These are phyloP conservation scores for Lethenteron reissneri DNA, from an alignment of 2,113 vertebrate species.

Conservation along the genomic window DNA sequence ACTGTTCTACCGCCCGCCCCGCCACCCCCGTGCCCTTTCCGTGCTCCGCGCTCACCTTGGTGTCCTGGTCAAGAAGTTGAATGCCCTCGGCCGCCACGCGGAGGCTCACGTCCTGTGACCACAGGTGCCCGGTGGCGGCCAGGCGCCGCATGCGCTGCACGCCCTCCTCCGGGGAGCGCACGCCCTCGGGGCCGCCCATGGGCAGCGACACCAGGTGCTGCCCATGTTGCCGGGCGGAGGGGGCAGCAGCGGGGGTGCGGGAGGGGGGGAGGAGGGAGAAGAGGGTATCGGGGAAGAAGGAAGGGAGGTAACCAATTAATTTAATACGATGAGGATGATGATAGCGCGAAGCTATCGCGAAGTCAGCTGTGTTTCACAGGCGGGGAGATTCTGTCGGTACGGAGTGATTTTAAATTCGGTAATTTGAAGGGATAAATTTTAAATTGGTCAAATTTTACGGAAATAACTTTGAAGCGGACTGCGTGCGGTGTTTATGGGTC, in stretches of 20 bases:
- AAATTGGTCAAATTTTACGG: no score
- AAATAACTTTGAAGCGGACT: no score
- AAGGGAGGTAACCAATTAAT: neutral
- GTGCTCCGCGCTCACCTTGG: slow-evolving; percentile 31
- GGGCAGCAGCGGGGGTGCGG: neutral
- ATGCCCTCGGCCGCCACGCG: slow-evolving; percentile 68
- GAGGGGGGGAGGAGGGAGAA: neutral
- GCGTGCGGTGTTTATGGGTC: no score
- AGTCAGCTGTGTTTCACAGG: no score
- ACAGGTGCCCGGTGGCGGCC: slow-evolving; percentile 80
- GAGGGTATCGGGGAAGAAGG: neutral
- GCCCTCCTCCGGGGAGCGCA: slow-evolving; percentile 73
- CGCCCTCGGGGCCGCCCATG: slow-evolving; percentile 78
- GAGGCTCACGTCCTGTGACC: slow-evolving; percentile 90
- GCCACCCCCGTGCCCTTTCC: no score
- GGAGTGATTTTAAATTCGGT: no score
- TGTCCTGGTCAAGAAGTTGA: slow-evolving; percentile 63
- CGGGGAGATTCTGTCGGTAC: no score
- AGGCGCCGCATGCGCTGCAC: slow-evolving; percentile 65
- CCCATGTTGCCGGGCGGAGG: neutral
- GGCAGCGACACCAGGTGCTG: slow-evolving; percentile 82
- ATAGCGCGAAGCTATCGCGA: neutral
- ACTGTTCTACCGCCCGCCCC: no score
- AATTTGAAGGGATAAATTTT: no score
- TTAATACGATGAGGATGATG: neutral